Evolutionary conservation across 2,797 vertebrate genomes (phyloP).

Genomic region (Fringilla coelebs): DNA sequence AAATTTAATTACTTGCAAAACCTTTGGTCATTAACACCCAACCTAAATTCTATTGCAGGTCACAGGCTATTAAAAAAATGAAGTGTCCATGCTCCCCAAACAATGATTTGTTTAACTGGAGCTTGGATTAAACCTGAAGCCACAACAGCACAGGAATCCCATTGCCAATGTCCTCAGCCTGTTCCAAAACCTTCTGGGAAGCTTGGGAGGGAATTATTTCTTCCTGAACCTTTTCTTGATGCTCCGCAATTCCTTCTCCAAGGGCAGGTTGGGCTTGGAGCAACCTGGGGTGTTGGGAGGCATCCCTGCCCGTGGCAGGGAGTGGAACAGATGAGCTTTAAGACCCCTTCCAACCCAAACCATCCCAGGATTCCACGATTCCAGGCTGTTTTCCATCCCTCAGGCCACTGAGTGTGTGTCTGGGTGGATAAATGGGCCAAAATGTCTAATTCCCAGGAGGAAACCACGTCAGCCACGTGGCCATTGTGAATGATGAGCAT

Average conservation of each 20-base stretch:
- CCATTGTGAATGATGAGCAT: rapidly evolving
- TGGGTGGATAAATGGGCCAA: neutral
- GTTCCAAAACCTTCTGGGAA: neutral
- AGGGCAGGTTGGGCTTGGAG: neutral
- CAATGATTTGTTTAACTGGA: conserved; percentile 14
- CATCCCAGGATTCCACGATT: neutral
- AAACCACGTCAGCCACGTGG: rapidly evolving
- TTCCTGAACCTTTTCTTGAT: neutral
- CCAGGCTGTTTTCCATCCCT: neutral
- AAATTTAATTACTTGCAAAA: conserved; percentile 75
- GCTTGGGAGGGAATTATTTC: neutral
- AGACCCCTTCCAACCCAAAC: neutral
- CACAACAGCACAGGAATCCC: neutral
- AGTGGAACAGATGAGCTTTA: neutral
- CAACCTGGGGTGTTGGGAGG: neutral
- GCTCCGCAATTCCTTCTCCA: neutral
- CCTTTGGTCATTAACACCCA: conserved; percentile 76
- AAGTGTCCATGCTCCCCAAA: conserved; percentile 45
- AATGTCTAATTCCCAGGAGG: rapidly evolving
- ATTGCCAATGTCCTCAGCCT: neutral
- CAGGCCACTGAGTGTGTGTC: neutral
- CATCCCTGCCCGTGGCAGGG: neutral
- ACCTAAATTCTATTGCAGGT: conserved; percentile 61
- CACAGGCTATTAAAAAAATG: conserved; percentile 65
- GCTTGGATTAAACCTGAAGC: neutral